Evolutionary conservation across 2,797 vertebrate species (phyloP).

Genomic region (Sebastes vulpes): DNA sequence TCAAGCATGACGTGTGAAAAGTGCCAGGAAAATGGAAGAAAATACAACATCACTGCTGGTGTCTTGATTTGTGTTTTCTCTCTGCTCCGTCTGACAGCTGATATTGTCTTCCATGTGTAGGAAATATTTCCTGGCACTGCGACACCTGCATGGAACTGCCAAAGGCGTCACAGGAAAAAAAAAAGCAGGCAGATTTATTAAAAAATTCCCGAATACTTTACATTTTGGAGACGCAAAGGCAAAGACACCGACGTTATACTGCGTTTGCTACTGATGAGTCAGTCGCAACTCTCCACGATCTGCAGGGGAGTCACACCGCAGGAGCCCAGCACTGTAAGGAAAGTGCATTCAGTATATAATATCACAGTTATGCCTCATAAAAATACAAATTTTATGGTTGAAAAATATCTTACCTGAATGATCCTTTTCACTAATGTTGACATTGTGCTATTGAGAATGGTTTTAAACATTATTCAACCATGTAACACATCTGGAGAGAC

Average conservation of each 20-base stretch:
- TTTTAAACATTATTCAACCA: neutral
- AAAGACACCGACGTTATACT: constrained; percentile 12
- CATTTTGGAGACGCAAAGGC: constrained; percentile 27
- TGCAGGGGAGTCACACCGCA: constrained; percentile 1
- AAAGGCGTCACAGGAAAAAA: neutral
- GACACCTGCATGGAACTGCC: constrained; percentile 35
- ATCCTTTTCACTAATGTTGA: neutral
- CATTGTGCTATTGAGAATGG: neutral
- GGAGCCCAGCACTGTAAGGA: neutral
- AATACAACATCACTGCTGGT: constrained; percentile 4
- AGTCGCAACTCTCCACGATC: constrained; percentile 4
- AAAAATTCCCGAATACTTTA: constrained; percentile 24
- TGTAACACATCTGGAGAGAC: neutral
- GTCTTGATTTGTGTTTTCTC: constrained; percentile 28
- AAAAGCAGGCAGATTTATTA: constrained; percentile 24
- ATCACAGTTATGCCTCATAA: neutral
- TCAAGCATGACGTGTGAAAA: constrained; percentile 7
- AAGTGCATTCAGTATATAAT: neutral
- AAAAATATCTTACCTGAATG: neutral
- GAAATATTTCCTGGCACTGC: constrained; percentile 38
- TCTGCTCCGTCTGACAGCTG: constrained; percentile 37
- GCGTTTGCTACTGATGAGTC: constrained; percentile 41
- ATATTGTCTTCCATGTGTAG: constrained; percentile 26
- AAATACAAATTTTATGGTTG: neutral
- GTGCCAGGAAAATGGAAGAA: constrained; percentile 3